Evolutionary conservation across 2,888 invertebrate species (phyloP).

Genomic region (Dolichomitus sp.): DNA sequence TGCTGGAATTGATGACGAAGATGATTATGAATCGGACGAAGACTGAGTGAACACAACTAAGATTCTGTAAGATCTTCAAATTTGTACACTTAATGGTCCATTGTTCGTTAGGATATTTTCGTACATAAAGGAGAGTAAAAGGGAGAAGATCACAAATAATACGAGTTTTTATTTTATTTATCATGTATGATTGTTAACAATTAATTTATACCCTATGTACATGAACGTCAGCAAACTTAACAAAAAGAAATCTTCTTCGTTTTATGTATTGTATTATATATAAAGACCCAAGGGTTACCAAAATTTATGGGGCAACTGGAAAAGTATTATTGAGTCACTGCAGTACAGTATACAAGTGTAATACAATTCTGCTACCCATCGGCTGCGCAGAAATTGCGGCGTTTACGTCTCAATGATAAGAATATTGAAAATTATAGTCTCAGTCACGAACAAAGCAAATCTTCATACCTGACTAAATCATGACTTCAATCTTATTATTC

Average conservation of each 20-base stretch:
- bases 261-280: constrained; percentile 51
- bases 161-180: constrained; percentile 9
- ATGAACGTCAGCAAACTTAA: constrained; percentile 74
- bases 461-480: neutral
- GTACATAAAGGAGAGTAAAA: neutral
- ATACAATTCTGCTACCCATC: constrained; percentile 8
- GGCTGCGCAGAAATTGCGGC: neutral
- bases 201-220: constrained; percentile 77
- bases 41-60: neutral
- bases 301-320: constrained; percentile 14
- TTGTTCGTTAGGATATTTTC: neutral
- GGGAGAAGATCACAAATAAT: neutral
- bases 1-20: neutral
- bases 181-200: constrained; percentile 73
- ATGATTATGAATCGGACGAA: constrained; percentile 1
- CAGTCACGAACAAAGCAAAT: neutral
- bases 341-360: constrained; percentile 19
- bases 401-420: neutral
- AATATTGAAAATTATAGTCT: neutral
- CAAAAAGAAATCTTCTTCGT: constrained; percentile 64
- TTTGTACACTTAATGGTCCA: neutral
- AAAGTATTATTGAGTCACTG: constrained; percentile 2
- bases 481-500: neutral
- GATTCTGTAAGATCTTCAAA: neutral
- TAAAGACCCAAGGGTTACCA: constrained; percentile 44